Evolutionary conservation across 2,888 invertebrate genomes (phyloP), one percentile per base, ranked within the genome.

Genomic region (Campopleginae sp.): DNA sequence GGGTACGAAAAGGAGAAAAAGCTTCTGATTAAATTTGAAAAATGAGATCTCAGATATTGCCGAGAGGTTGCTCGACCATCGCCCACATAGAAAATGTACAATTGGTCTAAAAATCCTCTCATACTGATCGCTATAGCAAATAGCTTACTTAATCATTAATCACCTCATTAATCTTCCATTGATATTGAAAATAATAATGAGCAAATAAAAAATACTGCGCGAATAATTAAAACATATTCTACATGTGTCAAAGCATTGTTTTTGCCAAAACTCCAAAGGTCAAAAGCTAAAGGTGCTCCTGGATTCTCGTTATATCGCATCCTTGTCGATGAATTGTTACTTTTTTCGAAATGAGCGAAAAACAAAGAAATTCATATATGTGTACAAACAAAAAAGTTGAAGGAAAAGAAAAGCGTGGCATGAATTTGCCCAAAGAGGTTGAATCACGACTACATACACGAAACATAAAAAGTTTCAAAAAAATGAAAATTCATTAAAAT

Each of bases 121-220:
- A 68, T 61, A 63, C 44, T 76, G 54, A 70, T 65, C 23, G 54
- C 38, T 19, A 58, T 76, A 58, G 42, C 42, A 27, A 74, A 58
- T 72, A 85, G 85, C 80, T 77, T 85, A 82, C 75, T 75, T 76
- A 58, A 51, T 71, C 58, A 44, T 77, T 81, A 85, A 54, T 81
- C 82, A 76, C 42, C 76, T 77, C 82, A 70, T 48, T 77, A 80
- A 85, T 85, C 85, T 85, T 85, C 85, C 85, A 82, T 76, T 58
- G 44, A 70, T 54, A 58, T 58, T 33, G 14, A 76, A 44, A 65
- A 75, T 14, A 66, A 77, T n/a, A 51, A 68, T 58, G 63, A 44
- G 72, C 51, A 81, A 76, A 66, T 70, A 42, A 38, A 42, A 38
- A 38, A 71, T 19, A 12, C 48, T 75, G 70, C 81, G 81, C 79